phyloP scores from a whole-genome alignment of 2,888 invertebrate species.

The Cephus pulcher region DNA sequence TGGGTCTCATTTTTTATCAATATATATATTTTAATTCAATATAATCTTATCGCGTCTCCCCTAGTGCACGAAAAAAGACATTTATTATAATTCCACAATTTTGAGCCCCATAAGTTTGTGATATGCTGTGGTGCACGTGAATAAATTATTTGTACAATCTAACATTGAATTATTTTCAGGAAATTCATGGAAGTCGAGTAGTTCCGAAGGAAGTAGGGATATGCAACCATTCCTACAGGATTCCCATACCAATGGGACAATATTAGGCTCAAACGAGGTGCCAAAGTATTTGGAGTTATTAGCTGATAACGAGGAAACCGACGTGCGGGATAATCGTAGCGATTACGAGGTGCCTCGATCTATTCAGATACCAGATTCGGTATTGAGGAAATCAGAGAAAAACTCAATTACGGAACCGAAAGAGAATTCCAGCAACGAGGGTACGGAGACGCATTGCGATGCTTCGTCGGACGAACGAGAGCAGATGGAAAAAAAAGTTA shows the following conservation, averaged over 20 bases:
- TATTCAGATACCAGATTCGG: conserved; percentile 37
- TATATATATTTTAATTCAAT: conserved; percentile 23
- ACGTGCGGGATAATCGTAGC: conserved; percentile 67
- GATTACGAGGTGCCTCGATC: conserved; percentile 76
- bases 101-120: conserved; percentile 1
- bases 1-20: conserved; percentile 42
- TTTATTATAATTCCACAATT: conserved; percentile 19
- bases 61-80: background rate
- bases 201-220: conserved; percentile 67
- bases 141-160: background rate
- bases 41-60: background rate
- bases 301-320: conserved; percentile 69
- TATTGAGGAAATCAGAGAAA: background rate
- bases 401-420: background rate
- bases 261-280: conserved; percentile 41
- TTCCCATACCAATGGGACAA: conserved; percentile 44
- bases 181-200: conserved; percentile 68
- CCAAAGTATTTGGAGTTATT: conserved; percentile 78
- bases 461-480: conserved; percentile 25
- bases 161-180: conserved; percentile 49
- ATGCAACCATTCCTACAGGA: conserved; percentile 67
- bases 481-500: conserved; percentile 28
- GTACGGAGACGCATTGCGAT: conserved; percentile 9
- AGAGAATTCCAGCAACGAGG: conserved; percentile 3
- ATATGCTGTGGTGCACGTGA: conserved; percentile 15